Evolutionary conservation across 2,888 invertebrate genomes (phyloP).

Genomic region (Azorinus chamasolen): DNA sequence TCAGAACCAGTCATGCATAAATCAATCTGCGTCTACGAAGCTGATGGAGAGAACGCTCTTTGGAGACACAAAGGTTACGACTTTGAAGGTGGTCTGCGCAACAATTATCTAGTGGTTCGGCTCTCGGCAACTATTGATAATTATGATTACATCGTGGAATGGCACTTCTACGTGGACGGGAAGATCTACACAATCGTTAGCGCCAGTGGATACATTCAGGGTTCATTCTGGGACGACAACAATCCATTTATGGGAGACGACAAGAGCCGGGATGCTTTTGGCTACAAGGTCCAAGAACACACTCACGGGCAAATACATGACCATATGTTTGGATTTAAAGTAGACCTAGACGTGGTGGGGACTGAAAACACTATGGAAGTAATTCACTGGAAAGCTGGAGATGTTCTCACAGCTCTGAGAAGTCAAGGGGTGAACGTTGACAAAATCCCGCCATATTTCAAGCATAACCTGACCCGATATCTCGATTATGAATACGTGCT

Average conservation of each 20-base stretch:
- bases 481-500: slow-evolving; percentile 64
- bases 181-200: slow-evolving; percentile 54
- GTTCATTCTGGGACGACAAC: slow-evolving; percentile 63
- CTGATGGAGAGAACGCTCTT: slow-evolving; percentile 63
- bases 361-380: slow-evolving; percentile 66
- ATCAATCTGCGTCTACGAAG: slow-evolving; percentile 73
- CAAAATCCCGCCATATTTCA: slow-evolving; percentile 58
- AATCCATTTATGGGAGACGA: slow-evolving; percentile 58
- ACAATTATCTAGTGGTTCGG: slow-evolving; percentile 60
- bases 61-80: slow-evolving; percentile 62
- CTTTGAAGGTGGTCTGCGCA: slow-evolving; percentile 64
- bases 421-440: slow-evolving; percentile 42
- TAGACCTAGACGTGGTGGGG: slow-evolving; percentile 70
- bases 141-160: slow-evolving; percentile 71
- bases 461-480: slow-evolving; percentile 68
- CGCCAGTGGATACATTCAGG: slow-evolving; percentile 65
- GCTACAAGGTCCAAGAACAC: slow-evolving; percentile 44
- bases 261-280: slow-evolving; percentile 61
- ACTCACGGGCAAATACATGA: slow-evolving; percentile 70
- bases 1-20: slow-evolving; percentile 41
- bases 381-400: slow-evolving; percentile 69
- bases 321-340: slow-evolving; percentile 74
- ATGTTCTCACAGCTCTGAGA: slow-evolving; percentile 56
- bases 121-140: slow-evolving; percentile 62
- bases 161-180: slow-evolving; percentile 65